Base-by-base conservation (phyloP, 2,888 invertebrate genomes). In the Andrena camellia region DNA sequence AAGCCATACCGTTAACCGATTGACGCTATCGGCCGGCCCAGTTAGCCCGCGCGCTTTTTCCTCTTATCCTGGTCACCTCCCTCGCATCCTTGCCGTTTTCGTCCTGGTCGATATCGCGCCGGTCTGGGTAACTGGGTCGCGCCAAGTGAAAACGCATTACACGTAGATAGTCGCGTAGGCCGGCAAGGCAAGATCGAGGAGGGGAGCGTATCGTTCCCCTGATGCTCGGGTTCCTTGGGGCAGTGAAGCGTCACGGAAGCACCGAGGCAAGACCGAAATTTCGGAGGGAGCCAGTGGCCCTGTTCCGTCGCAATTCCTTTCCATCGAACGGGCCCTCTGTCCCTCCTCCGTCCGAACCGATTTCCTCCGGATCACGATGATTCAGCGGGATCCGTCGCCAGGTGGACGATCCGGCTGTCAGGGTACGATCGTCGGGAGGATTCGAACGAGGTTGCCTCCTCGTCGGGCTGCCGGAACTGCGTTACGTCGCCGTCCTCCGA, bases 101-200 rank as follows among this genome's bases (percentile, higher is more conserved):
- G 79, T 82, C 83, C 81, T 83, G 71, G 13, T 59, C 69, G 81
- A 69, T 75, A 75, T 69, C 66, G 48, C 52, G 60, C 68, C 62
- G 70, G 72, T 71, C 60, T 60, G 50, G 87, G 68, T 87, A 93
- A 92, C 92, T 93, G 87, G 94, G 94, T 93, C 93, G 90, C 74
- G 88, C 91, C 92, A 94, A 94, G 94, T 94, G 94, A 94, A 94
- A 94, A 93, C 93, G 90, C 87, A 84, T 78, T 88, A 87, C 86
- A 90, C 85, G 88, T 88, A 89, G 88, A 83, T 83, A 84, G 68
- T 80, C 68, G 78, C 78, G 78, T 86, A 82, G 84, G 72, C 76
- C 72, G n/a, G n/a, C n/a, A n/a, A n/a, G n/a, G n/a, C n/a, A n/a
- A n/a, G 60, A 64, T 20, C 2, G 13, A 8, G 54, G 50, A 76